These are phyloP conservation scores for Drosophila mimetica DNA, from an alignment of 2,888 invertebrate genomes.

Conservation along the genomic window DNA sequence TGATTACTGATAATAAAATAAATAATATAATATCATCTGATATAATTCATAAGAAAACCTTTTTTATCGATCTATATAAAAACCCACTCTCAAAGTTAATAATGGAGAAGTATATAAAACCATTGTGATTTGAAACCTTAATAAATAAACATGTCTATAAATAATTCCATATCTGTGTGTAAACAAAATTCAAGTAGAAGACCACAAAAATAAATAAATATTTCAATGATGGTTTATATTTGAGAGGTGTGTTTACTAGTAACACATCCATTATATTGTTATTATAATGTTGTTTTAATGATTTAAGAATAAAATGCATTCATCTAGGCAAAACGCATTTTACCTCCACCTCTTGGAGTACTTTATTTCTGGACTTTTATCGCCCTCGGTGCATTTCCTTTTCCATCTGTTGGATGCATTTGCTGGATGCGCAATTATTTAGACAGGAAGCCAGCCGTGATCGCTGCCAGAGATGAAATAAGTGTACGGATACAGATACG, in stretches of 20 bases:
- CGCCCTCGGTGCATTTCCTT: constrained; percentile 28
- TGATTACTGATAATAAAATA: neutral
- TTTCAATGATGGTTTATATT: neutral
- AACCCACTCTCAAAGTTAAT: neutral
- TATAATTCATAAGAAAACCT: too few species aligned
- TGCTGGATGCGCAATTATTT: constrained; percentile 68
- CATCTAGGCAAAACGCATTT: neutral
- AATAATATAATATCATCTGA: too few species aligned
- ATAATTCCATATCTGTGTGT: neutral
- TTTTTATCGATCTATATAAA: too few species aligned
- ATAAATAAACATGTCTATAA: neutral
- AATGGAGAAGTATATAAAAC: neutral
- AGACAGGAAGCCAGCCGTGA: constrained; percentile 69
- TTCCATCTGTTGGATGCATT: constrained; percentile 58
- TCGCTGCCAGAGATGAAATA: constrained; percentile 25
- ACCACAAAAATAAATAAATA: neutral
- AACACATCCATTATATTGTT: too few species aligned
- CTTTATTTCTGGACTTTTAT: constrained; percentile 18
- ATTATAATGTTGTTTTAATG: too few species aligned
- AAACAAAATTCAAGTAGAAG: neutral
- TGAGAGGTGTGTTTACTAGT: too few species aligned
- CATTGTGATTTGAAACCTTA: neutral
- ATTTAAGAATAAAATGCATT: neutral
- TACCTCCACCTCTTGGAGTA: neutral
- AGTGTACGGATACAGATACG: constrained; percentile 3